Evolutionary conservation across 1,140 invertebrate species (phyloP).

Genomic region (Drosophila ambigua): DNA sequence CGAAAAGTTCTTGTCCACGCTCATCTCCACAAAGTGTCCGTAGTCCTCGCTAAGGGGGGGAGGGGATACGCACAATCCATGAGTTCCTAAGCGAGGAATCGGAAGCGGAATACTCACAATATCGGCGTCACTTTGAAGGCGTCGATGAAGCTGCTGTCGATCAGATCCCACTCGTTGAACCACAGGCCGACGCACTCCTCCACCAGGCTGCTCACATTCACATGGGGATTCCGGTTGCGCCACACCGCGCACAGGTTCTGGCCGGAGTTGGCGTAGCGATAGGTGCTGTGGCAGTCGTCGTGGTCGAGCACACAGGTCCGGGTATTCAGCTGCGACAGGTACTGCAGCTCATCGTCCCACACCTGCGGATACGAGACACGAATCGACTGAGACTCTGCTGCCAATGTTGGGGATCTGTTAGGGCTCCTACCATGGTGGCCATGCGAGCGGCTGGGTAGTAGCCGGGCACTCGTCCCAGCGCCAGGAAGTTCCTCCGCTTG

Average conservation of each 20-base stretch:
- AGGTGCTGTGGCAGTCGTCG: constrained; percentile 79
- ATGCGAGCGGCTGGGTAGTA: constrained; percentile 78
- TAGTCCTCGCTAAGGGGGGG: constrained; percentile 69
- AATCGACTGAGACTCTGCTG: not conserved
- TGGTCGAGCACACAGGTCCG: constrained; percentile 78
- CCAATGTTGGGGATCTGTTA: not conserved
- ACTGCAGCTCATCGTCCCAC: constrained; percentile 82
- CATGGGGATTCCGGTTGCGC: constrained; percentile 55
- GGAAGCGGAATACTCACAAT: constrained; percentile 65
- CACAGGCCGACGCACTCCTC: constrained; percentile 68
- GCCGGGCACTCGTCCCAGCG: constrained; percentile 69
- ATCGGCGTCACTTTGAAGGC: constrained; percentile 67
- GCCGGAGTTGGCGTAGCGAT: constrained; percentile 71
- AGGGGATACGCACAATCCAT: not conserved
- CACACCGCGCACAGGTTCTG: constrained; percentile 76
- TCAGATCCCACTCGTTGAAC: constrained; percentile 74
- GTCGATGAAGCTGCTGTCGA: constrained; percentile 74
- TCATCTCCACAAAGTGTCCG: constrained; percentile 80
- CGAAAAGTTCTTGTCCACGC: constrained; percentile 72
- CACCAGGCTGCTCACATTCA: constrained; percentile 74
- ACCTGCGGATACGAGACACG: constrained; percentile 38
- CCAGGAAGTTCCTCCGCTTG: constrained; percentile 73
- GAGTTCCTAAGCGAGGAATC: not conserved
- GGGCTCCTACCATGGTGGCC: constrained; percentile 74
- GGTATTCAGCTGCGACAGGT: constrained; percentile 74